A percentile compares a stretch with the other conserved stretches of the same genome.
These are phyloP conservation scores for Molothrus ater DNA, from an alignment of 2,797 vertebrate species.

Conservation along the genomic window DNA sequence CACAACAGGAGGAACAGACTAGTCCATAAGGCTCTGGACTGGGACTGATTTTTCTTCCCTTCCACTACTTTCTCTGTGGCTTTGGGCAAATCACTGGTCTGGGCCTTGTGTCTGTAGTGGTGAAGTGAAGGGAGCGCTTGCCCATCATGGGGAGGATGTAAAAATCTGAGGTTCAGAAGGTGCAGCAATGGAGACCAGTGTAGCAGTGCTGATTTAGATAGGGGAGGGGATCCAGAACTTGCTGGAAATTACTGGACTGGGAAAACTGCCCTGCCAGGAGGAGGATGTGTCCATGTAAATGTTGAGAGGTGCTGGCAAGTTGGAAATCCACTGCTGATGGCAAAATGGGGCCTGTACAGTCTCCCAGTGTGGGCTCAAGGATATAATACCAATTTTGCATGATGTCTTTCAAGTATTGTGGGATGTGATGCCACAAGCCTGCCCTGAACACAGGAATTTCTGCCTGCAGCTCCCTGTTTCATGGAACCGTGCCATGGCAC, in stretches of 20 bases:
- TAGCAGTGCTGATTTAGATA: not conserved
- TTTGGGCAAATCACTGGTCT: not conserved
- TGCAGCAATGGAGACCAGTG: not conserved
- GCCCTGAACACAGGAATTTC: not conserved
- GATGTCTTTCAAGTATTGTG: not conserved
- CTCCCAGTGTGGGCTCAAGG: not conserved
- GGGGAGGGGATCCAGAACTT: not conserved
- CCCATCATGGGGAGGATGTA: accelerated
- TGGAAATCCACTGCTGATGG: not conserved
- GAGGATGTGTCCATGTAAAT: not conserved
- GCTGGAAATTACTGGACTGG: not conserved
- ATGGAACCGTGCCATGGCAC: accelerated
- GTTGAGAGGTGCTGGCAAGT: not conserved
- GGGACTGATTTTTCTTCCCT: not conserved
- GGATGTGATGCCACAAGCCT: accelerated
- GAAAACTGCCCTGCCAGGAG: not conserved
- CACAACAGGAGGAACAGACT: not conserved
- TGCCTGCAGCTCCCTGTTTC: not conserved
- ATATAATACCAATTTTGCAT: not conserved
- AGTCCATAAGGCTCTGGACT: not conserved
- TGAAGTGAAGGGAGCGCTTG: accelerated
- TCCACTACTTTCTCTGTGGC: not conserved
- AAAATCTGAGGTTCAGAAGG: not conserved
- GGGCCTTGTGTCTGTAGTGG: not conserved
- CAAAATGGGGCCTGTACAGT: accelerated